Evolutionary conservation across 2,113 vertebrate species (phyloP).

Genomic region (Turnix velox): DNA sequence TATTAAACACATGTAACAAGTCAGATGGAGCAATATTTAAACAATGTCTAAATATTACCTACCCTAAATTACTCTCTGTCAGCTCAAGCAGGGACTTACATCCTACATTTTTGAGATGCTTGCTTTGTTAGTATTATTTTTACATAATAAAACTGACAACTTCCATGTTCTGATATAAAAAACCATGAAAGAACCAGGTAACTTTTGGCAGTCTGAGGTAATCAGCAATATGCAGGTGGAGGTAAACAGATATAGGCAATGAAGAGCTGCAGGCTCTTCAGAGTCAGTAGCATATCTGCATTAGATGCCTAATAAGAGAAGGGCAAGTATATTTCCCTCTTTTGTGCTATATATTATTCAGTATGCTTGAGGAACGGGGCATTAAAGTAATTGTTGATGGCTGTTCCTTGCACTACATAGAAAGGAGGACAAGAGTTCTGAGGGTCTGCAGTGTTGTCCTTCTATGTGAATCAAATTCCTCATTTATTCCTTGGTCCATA

Average conservation of each 20-base stretch:
- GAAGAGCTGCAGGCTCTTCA: background rate
- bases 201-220: background rate
- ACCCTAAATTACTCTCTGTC: background rate
- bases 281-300: background rate
- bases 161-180: background rate
- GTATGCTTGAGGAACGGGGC: background rate
- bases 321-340: background rate
- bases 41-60: background rate
- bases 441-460: background rate
- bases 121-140: background rate
- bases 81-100: background rate
- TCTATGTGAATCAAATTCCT: background rate
- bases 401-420: background rate
- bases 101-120: background rate
- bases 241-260: background rate
- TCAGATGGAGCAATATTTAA: background rate
- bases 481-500: background rate
- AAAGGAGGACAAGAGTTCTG: background rate
- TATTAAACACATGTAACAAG: slow-evolving; percentile 1
- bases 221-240: background rate
- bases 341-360: background rate
- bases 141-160: background rate
- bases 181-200: background rate
- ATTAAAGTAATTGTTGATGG: background rate
- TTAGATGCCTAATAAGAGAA: accelerated